Evolutionary conservation across 2,797 vertebrate species (phyloP).

Genomic region (Acrossocheilus fasciatus): DNA sequence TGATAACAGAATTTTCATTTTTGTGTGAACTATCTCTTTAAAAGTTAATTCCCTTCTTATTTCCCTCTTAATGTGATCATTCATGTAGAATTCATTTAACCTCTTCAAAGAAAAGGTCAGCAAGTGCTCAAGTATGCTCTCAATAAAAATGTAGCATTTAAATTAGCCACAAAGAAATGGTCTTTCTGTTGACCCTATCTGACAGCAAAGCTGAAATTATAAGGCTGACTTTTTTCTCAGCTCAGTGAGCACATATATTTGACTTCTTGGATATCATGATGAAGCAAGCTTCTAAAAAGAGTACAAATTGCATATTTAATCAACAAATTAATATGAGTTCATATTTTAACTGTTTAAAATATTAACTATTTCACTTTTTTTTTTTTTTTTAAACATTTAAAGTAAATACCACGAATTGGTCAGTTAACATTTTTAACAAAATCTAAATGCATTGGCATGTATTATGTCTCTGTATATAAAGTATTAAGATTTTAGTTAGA

Average conservation of each 20-base stretch:
- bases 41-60: background rate
- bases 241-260: background rate
- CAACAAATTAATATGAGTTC: too few species aligned
- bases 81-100: constrained; percentile 8
- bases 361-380: too few species aligned
- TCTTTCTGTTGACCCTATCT: background rate
- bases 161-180: background rate
- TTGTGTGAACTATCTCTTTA: background rate
- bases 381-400: too few species aligned
- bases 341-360: background rate
- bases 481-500: background rate
- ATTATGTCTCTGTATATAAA: background rate
- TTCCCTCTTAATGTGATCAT: background rate
- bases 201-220: constrained; percentile 6
- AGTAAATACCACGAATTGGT: background rate
- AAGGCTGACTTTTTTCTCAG: background rate
- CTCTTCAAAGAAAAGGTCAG: constrained; percentile 23
- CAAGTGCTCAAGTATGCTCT: background rate
- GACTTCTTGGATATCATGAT: background rate
- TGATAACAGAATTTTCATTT: background rate
- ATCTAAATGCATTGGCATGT: background rate
- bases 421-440: background rate
- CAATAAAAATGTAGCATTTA: background rate
- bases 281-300: background rate
- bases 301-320: too few species aligned